These are phyloP conservation scores for Phainopepla nitens DNA, from an alignment of 2,113 vertebrate species.

Conservation along the genomic window DNA sequence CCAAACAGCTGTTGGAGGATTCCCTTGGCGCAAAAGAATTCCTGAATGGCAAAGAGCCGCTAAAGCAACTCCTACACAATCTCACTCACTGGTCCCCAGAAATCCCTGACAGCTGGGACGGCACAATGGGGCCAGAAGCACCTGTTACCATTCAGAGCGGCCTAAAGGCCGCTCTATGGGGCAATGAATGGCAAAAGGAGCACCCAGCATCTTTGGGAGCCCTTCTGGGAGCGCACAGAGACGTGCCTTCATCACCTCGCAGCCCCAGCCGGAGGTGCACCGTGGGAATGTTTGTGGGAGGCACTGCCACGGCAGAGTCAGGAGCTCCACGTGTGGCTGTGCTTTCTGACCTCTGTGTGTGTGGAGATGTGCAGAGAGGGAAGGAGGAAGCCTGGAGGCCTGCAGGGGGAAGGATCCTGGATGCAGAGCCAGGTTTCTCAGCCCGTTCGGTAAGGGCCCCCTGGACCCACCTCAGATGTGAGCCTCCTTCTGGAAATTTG, in stretches of 20 bases:
- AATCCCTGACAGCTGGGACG: conserved; percentile 59
- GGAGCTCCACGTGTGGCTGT: not conserved
- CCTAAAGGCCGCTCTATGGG: conserved; percentile 41
- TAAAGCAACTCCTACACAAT: conserved; percentile 61
- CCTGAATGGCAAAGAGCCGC: conserved; percentile 66
- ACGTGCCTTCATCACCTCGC: conserved; percentile 9
- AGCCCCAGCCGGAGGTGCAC: conserved; percentile 15
- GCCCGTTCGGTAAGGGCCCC: not conserved
- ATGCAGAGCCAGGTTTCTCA: not conserved
- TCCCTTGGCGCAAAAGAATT: conserved; percentile 67
- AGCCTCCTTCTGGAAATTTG: not conserved
- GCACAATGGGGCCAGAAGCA: conserved; percentile 62
- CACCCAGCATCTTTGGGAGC: conserved; percentile 12
- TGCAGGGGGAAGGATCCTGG: not conserved
- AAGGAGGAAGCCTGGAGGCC: not conserved
- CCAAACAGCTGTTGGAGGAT: conserved; percentile 65
- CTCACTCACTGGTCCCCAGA: conserved; percentile 61
- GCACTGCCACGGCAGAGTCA: not conserved
- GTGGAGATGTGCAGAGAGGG: not conserved
- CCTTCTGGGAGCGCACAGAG: not conserved
- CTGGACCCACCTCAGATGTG: not conserved
- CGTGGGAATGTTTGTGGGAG: conserved; percentile 20
- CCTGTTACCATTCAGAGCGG: conserved; percentile 59
- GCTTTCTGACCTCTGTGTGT: not conserved
- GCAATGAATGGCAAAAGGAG: conserved; percentile 24